phyloP scores from a whole-genome alignment of 2,113 vertebrate genomes.

The Hemiscyllium ocellatum region DNA sequence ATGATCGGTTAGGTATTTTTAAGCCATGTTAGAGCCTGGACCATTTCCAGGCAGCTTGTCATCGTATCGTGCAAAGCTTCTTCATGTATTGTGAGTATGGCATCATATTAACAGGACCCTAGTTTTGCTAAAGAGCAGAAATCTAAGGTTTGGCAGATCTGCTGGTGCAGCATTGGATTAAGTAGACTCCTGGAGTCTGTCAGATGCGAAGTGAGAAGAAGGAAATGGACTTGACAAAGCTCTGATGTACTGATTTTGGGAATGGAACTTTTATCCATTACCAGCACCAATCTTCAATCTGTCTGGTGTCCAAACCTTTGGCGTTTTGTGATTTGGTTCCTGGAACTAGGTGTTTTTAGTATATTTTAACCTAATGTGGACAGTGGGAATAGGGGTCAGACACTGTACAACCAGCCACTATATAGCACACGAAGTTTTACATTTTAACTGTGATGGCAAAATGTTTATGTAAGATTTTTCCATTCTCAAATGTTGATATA shows the following conservation, averaged over 20 bases:
- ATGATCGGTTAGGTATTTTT: neutral
- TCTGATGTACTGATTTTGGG: neutral
- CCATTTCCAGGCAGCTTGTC: neutral
- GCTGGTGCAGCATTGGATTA: neutral
- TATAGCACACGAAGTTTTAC: neutral
- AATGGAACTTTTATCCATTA: neutral
- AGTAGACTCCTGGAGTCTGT: neutral
- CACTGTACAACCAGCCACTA: neutral
- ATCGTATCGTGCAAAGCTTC: neutral
- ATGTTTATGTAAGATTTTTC: neutral
- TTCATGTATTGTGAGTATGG: neutral
- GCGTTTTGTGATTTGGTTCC: neutral
- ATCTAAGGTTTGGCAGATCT: neutral
- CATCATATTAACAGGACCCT: neutral
- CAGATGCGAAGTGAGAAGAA: neutral
- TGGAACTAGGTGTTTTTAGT: neutral
- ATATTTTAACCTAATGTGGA: neutral
- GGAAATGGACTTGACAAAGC: neutral
- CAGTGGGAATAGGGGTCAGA: neutral
- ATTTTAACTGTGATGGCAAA: neutral
- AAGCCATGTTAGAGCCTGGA: neutral
- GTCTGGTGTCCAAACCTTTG: neutral
- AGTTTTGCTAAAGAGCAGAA: neutral
- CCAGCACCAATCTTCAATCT: neutral
- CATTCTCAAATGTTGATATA: neutral